Evolutionary conservation across 1,140 invertebrate species (phyloP), one percentile per base, ranked within the genome.

Genomic region (Mycetomoellerius zeteki): DNA sequence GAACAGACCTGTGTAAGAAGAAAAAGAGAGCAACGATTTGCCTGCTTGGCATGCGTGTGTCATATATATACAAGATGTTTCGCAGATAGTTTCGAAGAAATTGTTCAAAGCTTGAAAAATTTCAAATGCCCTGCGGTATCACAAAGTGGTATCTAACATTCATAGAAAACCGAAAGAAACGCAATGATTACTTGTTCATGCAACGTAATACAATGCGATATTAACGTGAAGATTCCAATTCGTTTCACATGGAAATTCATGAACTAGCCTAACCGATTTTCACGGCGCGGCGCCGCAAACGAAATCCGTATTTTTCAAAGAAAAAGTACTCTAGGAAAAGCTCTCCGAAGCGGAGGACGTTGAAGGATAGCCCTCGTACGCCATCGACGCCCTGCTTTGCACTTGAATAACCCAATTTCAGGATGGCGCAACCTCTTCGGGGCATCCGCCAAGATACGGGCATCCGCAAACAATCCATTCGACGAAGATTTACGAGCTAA

Each of bases 401-500:
- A 90, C 86, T 73, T 91, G 90, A 91, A 91, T 91, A 86, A 89
- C 67, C 90, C 85, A 91, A 91, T 91, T 91, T 89, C 72, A 69
- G 76, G 52, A 60, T 69, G 78, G n/a, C 37, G 37, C 58, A 27
- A 43, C 60, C 58, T 47, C 54, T 65, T 52, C 54, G 67, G 30
- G 37, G 58, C 62, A 86, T 85, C 67, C 86, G 60, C 64, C 85
- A 71, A 50, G 65, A 69, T 62, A 62, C 86, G 21, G n/a, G n/a
- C n/a, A n/a, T 85, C 87, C 56, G 52, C 85, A 77, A 91, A 92
- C 91, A 92, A 93, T 91, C 78, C 82, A 85, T 90, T 88, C 84
- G 86, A 92, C 89, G 84, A 91, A 92, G 91, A 93, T 93, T 91
- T 92, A 92, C 62, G 90, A 87, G 73, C 71, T 78, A 24, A 75